Evolutionary conservation across 1,140 invertebrate species (phyloP).

Genomic region (Zaprionus inermis): DNA sequence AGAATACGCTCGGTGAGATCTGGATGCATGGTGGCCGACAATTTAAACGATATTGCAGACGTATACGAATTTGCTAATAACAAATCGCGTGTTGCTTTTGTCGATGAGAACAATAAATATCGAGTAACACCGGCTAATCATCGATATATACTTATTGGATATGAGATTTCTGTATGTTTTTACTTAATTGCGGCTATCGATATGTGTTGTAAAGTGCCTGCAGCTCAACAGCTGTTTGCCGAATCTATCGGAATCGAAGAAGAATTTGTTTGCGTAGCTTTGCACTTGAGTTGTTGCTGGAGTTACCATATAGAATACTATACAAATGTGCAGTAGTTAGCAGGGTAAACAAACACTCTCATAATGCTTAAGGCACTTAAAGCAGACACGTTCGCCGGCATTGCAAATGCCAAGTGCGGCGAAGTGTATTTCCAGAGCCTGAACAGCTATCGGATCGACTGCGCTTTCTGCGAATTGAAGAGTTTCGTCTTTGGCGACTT

Average conservation of each 20-base stretch:
- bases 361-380: slow-evolving; percentile 66
- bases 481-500: slow-evolving; percentile 73
- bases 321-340: slow-evolving; percentile 51
- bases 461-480: slow-evolving; percentile 72
- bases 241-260: slow-evolving; percentile 27
- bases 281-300: slow-evolving; percentile 1
- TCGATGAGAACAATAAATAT: slow-evolving; percentile 40
- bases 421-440: slow-evolving; percentile 76
- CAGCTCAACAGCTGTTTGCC: slow-evolving; percentile 45
- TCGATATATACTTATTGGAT: slow-evolving; percentile 7
- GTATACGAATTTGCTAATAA: slow-evolving; percentile 26
- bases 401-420: slow-evolving; percentile 74
- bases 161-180: neutral
- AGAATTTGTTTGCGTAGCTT: slow-evolving; percentile 51
- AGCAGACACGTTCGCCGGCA: slow-evolving; percentile 64
- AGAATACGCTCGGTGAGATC: slow-evolving; percentile 90
- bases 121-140: neutral
- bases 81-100: slow-evolving; percentile 69
- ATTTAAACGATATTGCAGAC: slow-evolving; percentile 10
- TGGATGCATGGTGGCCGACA: slow-evolving; percentile 85
- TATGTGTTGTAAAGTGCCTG: slow-evolving; percentile 35
- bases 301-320: neutral
- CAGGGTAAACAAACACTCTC: slow-evolving; percentile 15
- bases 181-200: neutral
- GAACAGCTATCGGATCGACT: slow-evolving; percentile 69